Evolutionary conservation across 2,888 invertebrate genomes (phyloP).

Genomic region (Oscheius sp.): DNA sequence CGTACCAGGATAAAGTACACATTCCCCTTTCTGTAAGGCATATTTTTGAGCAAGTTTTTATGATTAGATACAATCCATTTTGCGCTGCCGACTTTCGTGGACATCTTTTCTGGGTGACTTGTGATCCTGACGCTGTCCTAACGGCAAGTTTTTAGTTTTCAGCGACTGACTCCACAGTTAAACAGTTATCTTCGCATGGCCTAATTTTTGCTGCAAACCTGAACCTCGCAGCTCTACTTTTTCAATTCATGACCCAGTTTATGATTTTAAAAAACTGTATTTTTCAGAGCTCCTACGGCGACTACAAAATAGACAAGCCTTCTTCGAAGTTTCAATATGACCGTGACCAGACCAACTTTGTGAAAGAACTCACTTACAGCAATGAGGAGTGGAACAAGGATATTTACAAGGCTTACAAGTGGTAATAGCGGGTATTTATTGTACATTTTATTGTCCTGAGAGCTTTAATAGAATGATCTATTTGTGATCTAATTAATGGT

Average conservation of each 20-base stretch:
- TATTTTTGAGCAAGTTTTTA: too few relatives aligned
- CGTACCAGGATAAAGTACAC: neutral
- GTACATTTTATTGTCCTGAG: too few relatives aligned
- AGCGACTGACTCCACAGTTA: too few relatives aligned
- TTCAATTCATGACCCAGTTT: too few relatives aligned
- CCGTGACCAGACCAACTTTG: neutral
- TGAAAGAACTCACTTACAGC: neutral
- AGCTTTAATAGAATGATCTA: neutral
- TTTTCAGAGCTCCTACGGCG: neutral
- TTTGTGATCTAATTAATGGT: conserved; percentile 12
- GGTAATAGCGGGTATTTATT: neutral
- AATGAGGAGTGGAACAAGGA: neutral
- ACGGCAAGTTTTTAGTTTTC: neutral
- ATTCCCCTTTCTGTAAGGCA: neutral
- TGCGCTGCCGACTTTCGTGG: conserved; percentile 45
- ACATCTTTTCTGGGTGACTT: conserved; percentile 46
- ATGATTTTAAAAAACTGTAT: too few relatives aligned
- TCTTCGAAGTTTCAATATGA: neutral
- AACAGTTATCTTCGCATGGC: too few relatives aligned
- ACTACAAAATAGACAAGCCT: neutral
- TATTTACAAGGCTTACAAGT: neutral
- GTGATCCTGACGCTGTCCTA: conserved; percentile 31
- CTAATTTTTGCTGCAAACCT: too few relatives aligned
- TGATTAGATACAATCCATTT: conserved; percentile 42
- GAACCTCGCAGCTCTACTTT: too few relatives aligned